Evolutionary conservation across 2,888 invertebrate genomes (phyloP).

Genomic region (Caenorhabditis sp.): DNA sequence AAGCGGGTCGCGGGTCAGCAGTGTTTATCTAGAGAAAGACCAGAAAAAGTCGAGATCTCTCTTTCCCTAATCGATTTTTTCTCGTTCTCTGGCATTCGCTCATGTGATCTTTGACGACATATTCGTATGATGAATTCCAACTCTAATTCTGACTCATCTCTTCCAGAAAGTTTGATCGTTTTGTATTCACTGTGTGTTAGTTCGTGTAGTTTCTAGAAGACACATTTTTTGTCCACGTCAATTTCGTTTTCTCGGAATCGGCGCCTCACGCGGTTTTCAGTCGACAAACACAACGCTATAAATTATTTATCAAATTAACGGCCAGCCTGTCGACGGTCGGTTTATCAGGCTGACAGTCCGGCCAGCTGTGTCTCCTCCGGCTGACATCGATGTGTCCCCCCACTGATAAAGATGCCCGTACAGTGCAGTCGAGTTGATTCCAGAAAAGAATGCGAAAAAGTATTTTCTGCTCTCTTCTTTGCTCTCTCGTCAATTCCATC

Average conservation of each 20-base stretch:
- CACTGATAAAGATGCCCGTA: conserved; percentile 30
- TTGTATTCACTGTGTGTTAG: not conserved
- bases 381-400: conserved; percentile 19
- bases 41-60: conserved; percentile 18
- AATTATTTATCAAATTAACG: conserved; percentile 54
- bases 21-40: conserved; percentile 30
- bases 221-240: conserved; percentile 24
- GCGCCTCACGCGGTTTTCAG: conserved; percentile 7
- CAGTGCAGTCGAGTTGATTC: conserved; percentile 14
- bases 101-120: no score
- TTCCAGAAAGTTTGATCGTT: not conserved
- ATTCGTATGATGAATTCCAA: no score
- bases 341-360: conserved; percentile 41
- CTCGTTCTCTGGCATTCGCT: not conserved
- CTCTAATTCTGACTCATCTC: not conserved
- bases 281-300: conserved; percentile 31
- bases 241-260: conserved; percentile 40
- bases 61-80: conserved; percentile 15
- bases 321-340: conserved; percentile 14
- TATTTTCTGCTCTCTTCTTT: not conserved
- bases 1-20: conserved; percentile 15
- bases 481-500: not conserved
- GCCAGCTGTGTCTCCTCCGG: conserved; percentile 21
- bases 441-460: conserved; percentile 3
- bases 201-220: not conserved